A percentile compares a stretch with the other conserved stretches of the same genome.
phyloP scores from a whole-genome alignment of 2,113 vertebrate genomes.

The Halichoerus grypus region DNA sequence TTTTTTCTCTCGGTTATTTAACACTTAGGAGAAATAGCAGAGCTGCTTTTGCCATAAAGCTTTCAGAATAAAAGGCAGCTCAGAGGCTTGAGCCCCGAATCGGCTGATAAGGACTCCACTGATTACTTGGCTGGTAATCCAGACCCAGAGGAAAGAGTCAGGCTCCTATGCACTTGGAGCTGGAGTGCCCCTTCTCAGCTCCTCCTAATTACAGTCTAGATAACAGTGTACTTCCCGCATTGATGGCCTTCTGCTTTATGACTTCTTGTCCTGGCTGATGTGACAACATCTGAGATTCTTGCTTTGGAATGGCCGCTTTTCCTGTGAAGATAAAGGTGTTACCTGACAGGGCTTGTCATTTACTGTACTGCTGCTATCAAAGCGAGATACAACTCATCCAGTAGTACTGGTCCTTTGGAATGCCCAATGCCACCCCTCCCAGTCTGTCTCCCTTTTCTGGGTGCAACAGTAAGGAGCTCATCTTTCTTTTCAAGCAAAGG shows the following conservation, averaged over 20 bases:
- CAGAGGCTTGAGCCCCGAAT: not conserved
- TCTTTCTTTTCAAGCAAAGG: conserved; percentile 1
- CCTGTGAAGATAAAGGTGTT: not conserved
- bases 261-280: conserved; percentile 42
- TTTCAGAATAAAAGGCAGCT: not conserved
- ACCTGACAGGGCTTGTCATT: conserved; percentile 68
- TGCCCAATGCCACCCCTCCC: not conserved
- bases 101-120: not conserved
- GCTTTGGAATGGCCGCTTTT: conserved; percentile 38
- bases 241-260: conserved; percentile 22
- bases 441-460: not conserved
- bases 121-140: not conserved
- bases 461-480: not conserved
- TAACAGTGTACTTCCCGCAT: not conserved
- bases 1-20: not conserved
- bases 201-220: not conserved
- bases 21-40: not conserved
- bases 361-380: conserved; percentile 33
- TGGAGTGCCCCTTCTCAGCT: not conserved
- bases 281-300: conserved; percentile 56
- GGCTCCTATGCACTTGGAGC: not conserved
- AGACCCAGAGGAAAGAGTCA: not conserved
- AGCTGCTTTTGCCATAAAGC: not conserved
- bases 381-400: not conserved
- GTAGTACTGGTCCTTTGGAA: not conserved